Conservation (phyloP, 30 jellyfish, hydroid and myxozoan genomes). For the Haliclystus octoradiatus region DNA sequence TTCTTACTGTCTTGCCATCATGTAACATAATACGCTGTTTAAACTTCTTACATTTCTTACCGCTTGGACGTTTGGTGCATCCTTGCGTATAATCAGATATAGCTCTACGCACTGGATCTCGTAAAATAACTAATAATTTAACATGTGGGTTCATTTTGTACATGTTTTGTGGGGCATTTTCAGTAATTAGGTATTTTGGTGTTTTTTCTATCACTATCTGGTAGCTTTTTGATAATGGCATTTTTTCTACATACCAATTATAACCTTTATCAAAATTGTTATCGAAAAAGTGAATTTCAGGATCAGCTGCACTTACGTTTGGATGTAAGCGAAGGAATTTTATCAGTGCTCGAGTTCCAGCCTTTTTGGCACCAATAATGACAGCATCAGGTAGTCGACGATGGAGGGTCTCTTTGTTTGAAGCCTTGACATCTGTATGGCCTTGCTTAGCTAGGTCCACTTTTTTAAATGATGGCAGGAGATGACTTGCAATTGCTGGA, state of each 20-base stretch:
- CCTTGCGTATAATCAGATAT: constrained; percentile 76
- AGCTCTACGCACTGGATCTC: constrained; percentile 79
- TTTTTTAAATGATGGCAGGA: too few species aligned
- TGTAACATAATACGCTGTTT: too few species aligned
- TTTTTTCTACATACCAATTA: constrained; percentile 41
- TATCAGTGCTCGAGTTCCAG: constrained; percentile 89
- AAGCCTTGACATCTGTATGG: too few species aligned
- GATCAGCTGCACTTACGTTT: constrained; percentile 24
- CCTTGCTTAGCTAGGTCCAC: too few species aligned
- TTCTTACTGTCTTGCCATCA: constrained; percentile 11
- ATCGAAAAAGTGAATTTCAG: constrained; percentile 84
- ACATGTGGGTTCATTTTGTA: constrained; percentile 34
- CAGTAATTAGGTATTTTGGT: constrained; percentile 56
- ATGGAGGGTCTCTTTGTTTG: too few species aligned
- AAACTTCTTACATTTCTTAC: too few species aligned
- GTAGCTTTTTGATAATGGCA: constrained; percentile 64
- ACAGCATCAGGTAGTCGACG: constrained; percentile 71
- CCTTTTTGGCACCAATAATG: constrained; percentile 80
- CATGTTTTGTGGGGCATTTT: constrained; percentile 57
- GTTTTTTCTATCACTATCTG: constrained; percentile 67
- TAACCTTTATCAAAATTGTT: constrained; percentile 48
- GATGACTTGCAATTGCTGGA: too few species aligned
- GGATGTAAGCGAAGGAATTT: constrained; percentile 75
- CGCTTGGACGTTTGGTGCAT: too few species aligned
- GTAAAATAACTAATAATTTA: constrained; percentile 50